A percentile compares a stretch with the other conserved stretches of the same genome.
phyloP scores from a whole-genome alignment of 2,888 invertebrate species.

The Horisme vitalbata region DNA sequence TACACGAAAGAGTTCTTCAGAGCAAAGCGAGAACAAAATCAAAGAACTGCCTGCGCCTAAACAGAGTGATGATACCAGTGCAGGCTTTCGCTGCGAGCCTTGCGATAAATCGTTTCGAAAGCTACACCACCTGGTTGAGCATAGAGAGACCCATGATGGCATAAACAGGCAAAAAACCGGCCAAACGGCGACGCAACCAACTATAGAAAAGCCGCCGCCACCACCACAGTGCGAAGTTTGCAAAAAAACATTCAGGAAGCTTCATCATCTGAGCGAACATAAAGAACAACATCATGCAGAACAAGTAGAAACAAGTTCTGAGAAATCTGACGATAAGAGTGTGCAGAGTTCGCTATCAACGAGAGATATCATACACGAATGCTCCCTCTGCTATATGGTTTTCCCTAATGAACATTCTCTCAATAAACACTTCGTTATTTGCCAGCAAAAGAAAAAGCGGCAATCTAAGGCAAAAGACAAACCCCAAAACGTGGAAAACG shows the following conservation, averaged over 20 bases:
- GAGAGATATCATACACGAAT: conserved; percentile 78
- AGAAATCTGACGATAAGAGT: conserved; percentile 74
- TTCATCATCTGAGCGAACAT: conserved; percentile 73
- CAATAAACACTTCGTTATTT: conserved; percentile 67
- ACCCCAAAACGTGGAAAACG: conserved; percentile 37
- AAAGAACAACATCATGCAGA: conserved; percentile 63
- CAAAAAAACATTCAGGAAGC: conserved; percentile 72
- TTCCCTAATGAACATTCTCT: conserved; percentile 79
- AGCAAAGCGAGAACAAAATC: conserved; percentile 54
- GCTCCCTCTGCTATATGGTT: conserved; percentile 78
- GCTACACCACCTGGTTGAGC: conserved; percentile 76
- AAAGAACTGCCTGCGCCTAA: conserved; percentile 47
- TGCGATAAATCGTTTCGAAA: conserved; percentile 80
- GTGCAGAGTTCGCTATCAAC: conserved; percentile 69
- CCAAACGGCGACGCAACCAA: conserved; percentile 33
- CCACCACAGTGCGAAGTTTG: conserved; percentile 69
- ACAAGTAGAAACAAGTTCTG: conserved; percentile 59
- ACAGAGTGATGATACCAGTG: conserved; percentile 60
- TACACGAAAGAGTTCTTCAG: conserved; percentile 62
- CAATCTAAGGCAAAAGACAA: conserved; percentile 56
- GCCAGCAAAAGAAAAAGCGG: conserved; percentile 66
- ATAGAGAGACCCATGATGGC: conserved; percentile 75
- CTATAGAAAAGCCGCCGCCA: conserved; percentile 44
- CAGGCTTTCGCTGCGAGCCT: conserved; percentile 76
- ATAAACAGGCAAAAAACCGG: conserved; percentile 62